phyloP scores from a whole-genome alignment of 2,113 vertebrate genomes.

The Entomyzon cyanotis region DNA sequence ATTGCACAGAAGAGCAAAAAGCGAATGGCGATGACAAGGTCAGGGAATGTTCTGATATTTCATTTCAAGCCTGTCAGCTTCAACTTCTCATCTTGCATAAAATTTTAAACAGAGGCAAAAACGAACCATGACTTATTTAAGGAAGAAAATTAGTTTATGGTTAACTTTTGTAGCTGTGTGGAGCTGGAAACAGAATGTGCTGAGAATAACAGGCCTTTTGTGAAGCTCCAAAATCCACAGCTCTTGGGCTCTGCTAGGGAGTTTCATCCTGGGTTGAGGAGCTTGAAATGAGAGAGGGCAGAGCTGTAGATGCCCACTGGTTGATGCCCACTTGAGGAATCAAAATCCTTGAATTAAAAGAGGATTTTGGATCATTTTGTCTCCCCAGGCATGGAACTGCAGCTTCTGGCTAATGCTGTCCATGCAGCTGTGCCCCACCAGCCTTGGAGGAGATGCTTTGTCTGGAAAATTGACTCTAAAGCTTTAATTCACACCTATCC shows the following conservation, averaged over 20 bases:
- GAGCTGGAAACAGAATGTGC: not conserved
- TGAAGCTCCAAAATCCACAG: not conserved
- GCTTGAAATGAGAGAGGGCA: not conserved
- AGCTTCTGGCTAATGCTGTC: not conserved
- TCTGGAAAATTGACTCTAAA: not conserved
- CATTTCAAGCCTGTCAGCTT: conserved; percentile 9
- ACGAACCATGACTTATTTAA: not conserved
- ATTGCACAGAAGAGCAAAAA: not conserved
- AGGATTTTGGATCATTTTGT: not conserved
- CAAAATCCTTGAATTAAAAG: not conserved
- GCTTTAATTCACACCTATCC: not conserved
- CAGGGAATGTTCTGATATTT: conserved; percentile 5
- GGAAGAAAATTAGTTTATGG: not conserved
- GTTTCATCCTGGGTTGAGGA: not conserved
- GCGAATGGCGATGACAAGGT: not conserved
- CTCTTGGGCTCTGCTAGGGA: not conserved
- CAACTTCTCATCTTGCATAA: not conserved
- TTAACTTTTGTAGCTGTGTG: not conserved
- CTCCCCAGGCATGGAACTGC: not conserved
- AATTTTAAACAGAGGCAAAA: conserved; percentile 4
- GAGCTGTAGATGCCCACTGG: not conserved
- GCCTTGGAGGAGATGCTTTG: not conserved
- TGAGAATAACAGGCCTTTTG: not conserved
- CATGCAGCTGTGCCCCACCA: not conserved
- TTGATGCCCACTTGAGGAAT: not conserved